Evolutionary conservation across 23 tunicate genomes (phyloP).

Genomic region (Clavelina lepadiformis): DNA sequence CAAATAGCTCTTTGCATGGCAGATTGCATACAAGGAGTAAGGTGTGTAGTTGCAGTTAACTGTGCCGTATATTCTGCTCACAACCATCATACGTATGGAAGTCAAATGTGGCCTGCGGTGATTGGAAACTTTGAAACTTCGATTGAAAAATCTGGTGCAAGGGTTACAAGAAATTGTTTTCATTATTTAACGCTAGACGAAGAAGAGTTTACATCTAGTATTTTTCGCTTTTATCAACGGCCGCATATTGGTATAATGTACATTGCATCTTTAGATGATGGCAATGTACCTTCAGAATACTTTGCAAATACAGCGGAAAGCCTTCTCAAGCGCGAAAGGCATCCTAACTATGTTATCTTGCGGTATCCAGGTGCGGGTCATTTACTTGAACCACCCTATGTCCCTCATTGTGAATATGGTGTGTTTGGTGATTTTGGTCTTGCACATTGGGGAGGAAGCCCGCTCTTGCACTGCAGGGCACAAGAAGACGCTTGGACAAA

Average conservation of each 20-base stretch:
- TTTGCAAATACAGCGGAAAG: not conserved
- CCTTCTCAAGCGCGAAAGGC: not conserved
- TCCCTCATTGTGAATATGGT: not conserved
- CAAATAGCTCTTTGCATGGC: slow-evolving; percentile 28
- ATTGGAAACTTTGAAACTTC: not conserved
- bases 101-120: slow-evolving; percentile 2
- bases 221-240: slow-evolving; percentile 7
- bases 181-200: not conserved
- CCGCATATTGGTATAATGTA: slow-evolving; percentile 6
- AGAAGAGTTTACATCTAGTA: not conserved
- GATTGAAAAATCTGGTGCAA: not conserved
- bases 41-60: slow-evolving; percentile 29
- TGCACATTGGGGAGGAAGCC: not conserved
- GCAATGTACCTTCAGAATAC: slow-evolving; percentile 6
- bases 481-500: slow-evolving; percentile 20
- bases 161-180: not conserved
- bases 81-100: slow-evolving; percentile 5
- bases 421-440: not conserved
- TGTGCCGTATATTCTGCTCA: slow-evolving; percentile 4
- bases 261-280: slow-evolving; percentile 15
- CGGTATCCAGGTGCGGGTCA: slow-evolving; percentile 36
- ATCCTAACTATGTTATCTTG: slow-evolving; percentile 2
- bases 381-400: slow-evolving; percentile 11
- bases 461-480: slow-evolving; percentile 9
- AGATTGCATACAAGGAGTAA: slow-evolving; percentile 5